These are phyloP conservation scores for Gila orcuttii DNA, from an alignment of 2,113 vertebrate genomes.

Conservation along the genomic window DNA sequence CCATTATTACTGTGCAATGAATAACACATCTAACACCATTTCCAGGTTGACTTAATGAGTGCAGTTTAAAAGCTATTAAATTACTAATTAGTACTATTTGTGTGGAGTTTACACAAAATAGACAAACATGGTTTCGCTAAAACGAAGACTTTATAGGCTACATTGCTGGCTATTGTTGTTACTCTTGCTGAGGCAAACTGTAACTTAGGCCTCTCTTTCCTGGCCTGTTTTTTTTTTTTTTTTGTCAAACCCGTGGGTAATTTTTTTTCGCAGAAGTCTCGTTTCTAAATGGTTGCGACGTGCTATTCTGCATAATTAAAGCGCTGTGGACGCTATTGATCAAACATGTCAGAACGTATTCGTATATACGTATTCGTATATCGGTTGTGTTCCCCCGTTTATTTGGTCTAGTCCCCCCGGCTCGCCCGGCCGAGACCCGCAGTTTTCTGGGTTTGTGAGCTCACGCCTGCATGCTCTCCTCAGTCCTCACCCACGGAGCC, in stretches of 20 bases:
- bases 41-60: not conserved
- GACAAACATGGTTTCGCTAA: not conserved
- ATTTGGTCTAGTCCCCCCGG: conserved; percentile 19
- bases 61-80: not conserved
- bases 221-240: not conserved
- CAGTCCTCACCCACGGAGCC: conserved; percentile 24
- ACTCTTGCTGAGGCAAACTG: not conserved
- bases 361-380: no score
- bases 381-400: not conserved
- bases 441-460: conserved; percentile 46
- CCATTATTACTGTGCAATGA: not conserved
- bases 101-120: not conserved
- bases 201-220: not conserved
- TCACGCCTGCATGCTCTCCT: conserved; percentile 45
- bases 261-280: conserved; percentile 26
- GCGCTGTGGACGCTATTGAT: conserved; percentile 34
- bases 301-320: conserved; percentile 39
- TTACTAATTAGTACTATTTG: not conserved
- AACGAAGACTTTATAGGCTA: not conserved
- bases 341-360: conserved; percentile 36
- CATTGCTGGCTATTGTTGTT: not conserved
- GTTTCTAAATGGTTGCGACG: conserved; percentile 26
- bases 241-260: not conserved
- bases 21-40: not conserved
- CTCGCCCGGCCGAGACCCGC: not conserved